A percentile compares a stretch with the other conserved stretches of the same genome.
phyloP scores from a whole-genome alignment of 2,113 vertebrate species.

The Caranx melampygus region DNA sequence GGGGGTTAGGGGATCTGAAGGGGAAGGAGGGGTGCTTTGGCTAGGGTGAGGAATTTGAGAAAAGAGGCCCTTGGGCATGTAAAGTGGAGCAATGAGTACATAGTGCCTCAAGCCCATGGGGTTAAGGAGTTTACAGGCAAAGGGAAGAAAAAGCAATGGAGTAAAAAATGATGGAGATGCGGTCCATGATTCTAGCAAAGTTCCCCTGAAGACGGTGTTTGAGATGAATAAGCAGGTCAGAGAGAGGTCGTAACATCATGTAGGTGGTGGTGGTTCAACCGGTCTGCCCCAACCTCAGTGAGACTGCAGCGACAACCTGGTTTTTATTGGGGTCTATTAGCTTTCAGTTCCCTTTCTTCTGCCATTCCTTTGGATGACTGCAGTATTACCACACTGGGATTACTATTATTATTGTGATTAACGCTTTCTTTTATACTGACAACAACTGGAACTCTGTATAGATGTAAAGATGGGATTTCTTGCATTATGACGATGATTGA shows the following conservation, averaged over 20 bases:
- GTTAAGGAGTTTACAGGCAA: neutral
- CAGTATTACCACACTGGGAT: conserved; percentile 72
- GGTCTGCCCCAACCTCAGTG: conserved; percentile 56
- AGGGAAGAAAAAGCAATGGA: neutral
- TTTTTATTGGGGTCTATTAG: conserved; percentile 63
- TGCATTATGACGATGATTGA: conserved; percentile 87
- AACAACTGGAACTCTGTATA: conserved; percentile 88
- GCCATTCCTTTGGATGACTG: conserved; percentile 69
- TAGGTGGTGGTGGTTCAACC: conserved; percentile 21
- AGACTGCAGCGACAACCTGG: conserved; percentile 80
- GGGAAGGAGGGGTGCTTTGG: conserved; percentile 18
- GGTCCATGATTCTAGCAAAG: neutral
- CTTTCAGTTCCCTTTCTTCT: conserved; percentile 68
- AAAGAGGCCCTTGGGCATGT: conserved; percentile 26
- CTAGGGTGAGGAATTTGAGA: conserved; percentile 46
- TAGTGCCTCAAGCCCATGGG: conserved; percentile 7
- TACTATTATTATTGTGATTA: conserved; percentile 79
- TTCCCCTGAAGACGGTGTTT: neutral
- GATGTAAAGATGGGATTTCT: conserved; percentile 89
- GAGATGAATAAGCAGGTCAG: conserved; percentile 1
- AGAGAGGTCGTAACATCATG: neutral
- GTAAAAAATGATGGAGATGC: neutral
- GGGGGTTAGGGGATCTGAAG: neutral
- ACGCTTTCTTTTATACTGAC: conserved; percentile 85
- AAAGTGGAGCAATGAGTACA: conserved; percentile 35